A percentile compares a stretch with the other conserved stretches of the same genome.
Evolutionary conservation across 1,140 invertebrate species (phyloP).

Genomic region (Campoletis sonorensis): DNA sequence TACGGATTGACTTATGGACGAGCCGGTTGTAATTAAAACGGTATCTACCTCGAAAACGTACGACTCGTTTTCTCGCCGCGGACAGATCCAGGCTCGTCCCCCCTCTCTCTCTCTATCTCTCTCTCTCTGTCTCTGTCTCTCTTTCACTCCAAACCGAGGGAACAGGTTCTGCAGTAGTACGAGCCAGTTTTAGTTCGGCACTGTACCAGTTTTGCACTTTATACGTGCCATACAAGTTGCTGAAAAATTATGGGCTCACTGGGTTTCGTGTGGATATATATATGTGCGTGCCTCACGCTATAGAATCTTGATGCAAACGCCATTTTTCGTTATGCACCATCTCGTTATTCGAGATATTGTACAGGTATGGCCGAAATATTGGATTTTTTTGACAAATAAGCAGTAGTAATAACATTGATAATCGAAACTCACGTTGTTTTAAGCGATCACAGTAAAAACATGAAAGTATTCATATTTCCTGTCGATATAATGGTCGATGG

Average conservation of each 20-base stretch:
- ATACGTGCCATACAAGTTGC: slow-evolving; percentile 22
- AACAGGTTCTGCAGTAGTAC: neutral
- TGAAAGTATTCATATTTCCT: too few relatives aligned
- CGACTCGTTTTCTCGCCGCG: slow-evolving; percentile 50
- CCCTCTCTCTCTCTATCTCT: neutral
- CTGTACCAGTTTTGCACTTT: slow-evolving; percentile 26
- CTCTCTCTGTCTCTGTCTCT: neutral
- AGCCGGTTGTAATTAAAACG: slow-evolving; percentile 61
- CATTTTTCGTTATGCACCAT: neutral
- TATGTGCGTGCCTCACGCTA: neutral
- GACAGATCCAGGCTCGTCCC: slow-evolving; percentile 51
- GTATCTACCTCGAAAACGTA: slow-evolving; percentile 60
- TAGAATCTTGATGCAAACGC: neutral
- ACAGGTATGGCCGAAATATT: neutral
- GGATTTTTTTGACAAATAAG: neutral
- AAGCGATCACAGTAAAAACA: too few relatives aligned
- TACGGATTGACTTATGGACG: slow-evolving; percentile 61
- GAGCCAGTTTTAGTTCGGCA: neutral
- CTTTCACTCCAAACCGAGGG: neutral
- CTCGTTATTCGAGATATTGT: neutral
- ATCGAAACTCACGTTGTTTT: too few relatives aligned
- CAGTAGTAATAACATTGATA: too few relatives aligned
- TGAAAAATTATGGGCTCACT: slow-evolving; percentile 16
- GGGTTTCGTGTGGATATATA: neutral
- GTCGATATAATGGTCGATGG: too few relatives aligned